A percentile compares a stretch with the other conserved stretches of the same genome.
Conservation (phyloP, 2,888 invertebrate species). For the Coleophora flavipennella region DNA sequence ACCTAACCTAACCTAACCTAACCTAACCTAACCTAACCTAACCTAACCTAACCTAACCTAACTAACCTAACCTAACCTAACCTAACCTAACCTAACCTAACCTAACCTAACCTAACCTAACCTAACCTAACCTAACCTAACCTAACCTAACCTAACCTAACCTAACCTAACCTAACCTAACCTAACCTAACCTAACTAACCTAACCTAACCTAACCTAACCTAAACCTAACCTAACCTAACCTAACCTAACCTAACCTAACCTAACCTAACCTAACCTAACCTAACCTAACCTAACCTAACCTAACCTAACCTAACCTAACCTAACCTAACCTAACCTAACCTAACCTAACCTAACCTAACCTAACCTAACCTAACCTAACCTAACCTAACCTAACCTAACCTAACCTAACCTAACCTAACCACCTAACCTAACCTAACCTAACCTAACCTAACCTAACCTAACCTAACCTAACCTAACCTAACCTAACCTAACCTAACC, state of each 20-base stretch:
- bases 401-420: slow-evolving; percentile 6
- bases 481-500: slow-evolving; percentile 16
- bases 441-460: slow-evolving; percentile 15
- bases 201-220: neutral
- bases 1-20: slow-evolving; percentile 2
- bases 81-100: slow-evolving; percentile 2
- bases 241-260: neutral
- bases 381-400: too few relatives aligned
- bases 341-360: neutral
- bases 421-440: slow-evolving; percentile 15
- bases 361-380: too few relatives aligned
- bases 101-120: slow-evolving; percentile 2
- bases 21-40: slow-evolving; percentile 1
- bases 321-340: neutral
- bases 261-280: neutral
- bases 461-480: slow-evolving; percentile 17
- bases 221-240: slow-evolving; percentile 1
- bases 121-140: slow-evolving; percentile 2
- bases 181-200: neutral
- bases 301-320: neutral
- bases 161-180: slow-evolving; percentile 2
- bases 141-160: slow-evolving; percentile 2
- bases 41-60: slow-evolving; percentile 2
- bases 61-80: slow-evolving; percentile 2
- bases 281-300: slow-evolving; percentile 1